Evolutionary conservation across 2,888 invertebrate genomes (phyloP).

Genomic region (Ischnus inquisitorius): DNA sequence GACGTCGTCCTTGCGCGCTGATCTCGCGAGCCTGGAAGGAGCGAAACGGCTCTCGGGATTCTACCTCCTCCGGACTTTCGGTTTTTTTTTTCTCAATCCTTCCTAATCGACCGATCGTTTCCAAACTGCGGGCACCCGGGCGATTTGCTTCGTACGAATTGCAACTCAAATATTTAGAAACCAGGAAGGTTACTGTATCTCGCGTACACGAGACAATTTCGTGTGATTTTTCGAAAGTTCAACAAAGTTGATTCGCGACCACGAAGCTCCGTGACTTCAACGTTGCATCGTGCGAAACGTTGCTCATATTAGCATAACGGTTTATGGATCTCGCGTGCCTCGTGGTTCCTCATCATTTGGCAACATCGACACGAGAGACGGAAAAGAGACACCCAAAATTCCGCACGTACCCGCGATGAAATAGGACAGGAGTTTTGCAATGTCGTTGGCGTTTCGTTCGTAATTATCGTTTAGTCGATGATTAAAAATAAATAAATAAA

Average conservation of each 20-base stretch:
- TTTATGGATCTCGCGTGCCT: conserved; percentile 37
- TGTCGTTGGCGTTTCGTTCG: conserved; percentile 20
- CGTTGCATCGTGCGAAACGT: background rate
- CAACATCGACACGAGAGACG: conserved; percentile 14
- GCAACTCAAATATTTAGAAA: background rate
- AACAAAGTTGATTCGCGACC: background rate
- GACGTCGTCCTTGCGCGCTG: conserved; percentile 32
- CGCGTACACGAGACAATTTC: background rate
- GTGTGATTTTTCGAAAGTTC: background rate
- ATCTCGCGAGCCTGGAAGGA: conserved; percentile 28
- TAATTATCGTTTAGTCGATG: conserved; percentile 26
- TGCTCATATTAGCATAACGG: conserved; percentile 44
- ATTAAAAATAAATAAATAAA: conserved; percentile 33
- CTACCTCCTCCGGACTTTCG: conserved; percentile 53
- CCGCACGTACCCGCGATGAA: background rate
- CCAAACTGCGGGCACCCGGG: conserved; percentile 35
- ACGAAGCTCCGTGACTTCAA: background rate
- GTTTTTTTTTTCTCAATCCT: conserved; percentile 21
- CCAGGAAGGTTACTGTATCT: background rate
- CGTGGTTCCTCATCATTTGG: conserved; percentile 40
- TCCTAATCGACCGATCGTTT: conserved; percentile 39
- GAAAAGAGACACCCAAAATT: conserved; percentile 6
- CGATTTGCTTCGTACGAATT: conserved; percentile 14
- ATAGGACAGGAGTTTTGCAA: conserved; percentile 18
- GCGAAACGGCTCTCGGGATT: conserved; percentile 29